Evolutionary conservation across 2,888 invertebrate species (phyloP).

Genomic region (Standfussiana lucernea): DNA sequence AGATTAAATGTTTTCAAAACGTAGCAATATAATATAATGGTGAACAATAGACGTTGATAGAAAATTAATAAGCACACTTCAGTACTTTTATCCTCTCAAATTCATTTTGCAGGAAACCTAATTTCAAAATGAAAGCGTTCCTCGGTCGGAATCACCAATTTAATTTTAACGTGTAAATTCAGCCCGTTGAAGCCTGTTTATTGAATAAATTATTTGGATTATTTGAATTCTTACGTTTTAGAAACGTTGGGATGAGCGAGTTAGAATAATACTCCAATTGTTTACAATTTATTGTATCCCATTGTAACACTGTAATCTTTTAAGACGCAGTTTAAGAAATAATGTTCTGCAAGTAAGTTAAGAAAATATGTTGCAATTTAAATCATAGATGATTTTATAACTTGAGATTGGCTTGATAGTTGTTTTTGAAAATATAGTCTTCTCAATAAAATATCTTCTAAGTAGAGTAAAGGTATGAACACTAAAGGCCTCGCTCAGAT

Average conservation of each 20-base stretch:
- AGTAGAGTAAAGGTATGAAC: background rate
- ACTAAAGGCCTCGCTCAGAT: conserved; percentile 8
- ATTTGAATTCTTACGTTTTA: conserved; percentile 67
- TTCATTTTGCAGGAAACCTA: conserved; percentile 68
- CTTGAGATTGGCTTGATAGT: background rate
- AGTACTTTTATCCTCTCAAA: conserved; percentile 63
- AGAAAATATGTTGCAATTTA: background rate
- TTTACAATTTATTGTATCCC: conserved; percentile 45
- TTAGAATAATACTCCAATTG: conserved; percentile 56
- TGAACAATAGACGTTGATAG: conserved; percentile 52
- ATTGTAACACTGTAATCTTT: conserved; percentile 29
- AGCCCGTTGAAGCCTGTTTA: conserved; percentile 69
- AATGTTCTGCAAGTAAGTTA: background rate
- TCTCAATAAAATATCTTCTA: background rate
- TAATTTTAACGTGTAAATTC: conserved; percentile 73
- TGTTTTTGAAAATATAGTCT: background rate
- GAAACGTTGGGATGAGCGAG: conserved; percentile 55
- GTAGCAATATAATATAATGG: conserved; percentile 21
- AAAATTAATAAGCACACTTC: conserved; percentile 65
- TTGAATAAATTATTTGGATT: conserved; percentile 72
- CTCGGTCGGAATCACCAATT: conserved; percentile 69
- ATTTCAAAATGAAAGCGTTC: conserved; percentile 66
- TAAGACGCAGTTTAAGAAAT: background rate
- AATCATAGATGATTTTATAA: background rate
- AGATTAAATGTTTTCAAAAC: conserved; percentile 22